These are phyloP conservation scores for Xyliphius kryptos DNA, from an alignment of 2,113 vertebrate genomes.

Conservation along the genomic window DNA sequence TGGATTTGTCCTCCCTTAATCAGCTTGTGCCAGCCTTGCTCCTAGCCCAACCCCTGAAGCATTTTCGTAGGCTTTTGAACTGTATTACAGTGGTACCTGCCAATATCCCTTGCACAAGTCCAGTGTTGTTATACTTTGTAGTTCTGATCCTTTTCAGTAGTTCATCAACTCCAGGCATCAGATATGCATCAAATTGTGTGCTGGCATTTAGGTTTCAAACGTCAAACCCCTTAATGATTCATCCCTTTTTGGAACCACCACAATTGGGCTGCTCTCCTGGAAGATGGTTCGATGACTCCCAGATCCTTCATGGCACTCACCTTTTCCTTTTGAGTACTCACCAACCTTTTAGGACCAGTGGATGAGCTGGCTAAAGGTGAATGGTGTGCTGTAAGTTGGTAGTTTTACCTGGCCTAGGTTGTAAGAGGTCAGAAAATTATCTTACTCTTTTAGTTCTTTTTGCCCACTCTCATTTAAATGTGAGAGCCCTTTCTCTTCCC, in stretches of 20 bases:
- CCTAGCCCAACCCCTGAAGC: too few species aligned
- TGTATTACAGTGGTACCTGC: too few species aligned
- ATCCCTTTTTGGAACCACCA: slow-evolving; percentile 13
- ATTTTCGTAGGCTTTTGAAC: too few species aligned
- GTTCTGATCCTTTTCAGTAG: neutral
- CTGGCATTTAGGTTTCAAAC: neutral
- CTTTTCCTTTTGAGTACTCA: neutral
- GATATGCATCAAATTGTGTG: neutral
- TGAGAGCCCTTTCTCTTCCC: too few species aligned
- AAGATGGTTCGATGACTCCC: too few species aligned
- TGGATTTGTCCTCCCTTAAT: too few species aligned
- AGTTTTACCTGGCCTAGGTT: too few species aligned
- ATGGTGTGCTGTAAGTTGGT: neutral
- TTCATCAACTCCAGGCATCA: neutral
- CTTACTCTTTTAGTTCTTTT: too few species aligned
- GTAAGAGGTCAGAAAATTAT: too few species aligned
- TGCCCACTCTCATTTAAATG: too few species aligned
- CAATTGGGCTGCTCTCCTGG: slow-evolving; percentile 20
- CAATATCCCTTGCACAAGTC: neutral
- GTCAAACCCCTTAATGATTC: neutral
- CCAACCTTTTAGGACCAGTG: neutral
- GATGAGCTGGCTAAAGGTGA: too few species aligned
- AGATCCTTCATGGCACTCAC: slow-evolving; percentile 2
- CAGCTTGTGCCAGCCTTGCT: too few species aligned
- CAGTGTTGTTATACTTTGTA: neutral